Percentiles rank a stretch among this genome's conserved stretches.
These are phyloP conservation scores for Cheumatopsyche charites DNA, from an alignment of 1,140 invertebrate genomes.

Conservation along the genomic window DNA sequence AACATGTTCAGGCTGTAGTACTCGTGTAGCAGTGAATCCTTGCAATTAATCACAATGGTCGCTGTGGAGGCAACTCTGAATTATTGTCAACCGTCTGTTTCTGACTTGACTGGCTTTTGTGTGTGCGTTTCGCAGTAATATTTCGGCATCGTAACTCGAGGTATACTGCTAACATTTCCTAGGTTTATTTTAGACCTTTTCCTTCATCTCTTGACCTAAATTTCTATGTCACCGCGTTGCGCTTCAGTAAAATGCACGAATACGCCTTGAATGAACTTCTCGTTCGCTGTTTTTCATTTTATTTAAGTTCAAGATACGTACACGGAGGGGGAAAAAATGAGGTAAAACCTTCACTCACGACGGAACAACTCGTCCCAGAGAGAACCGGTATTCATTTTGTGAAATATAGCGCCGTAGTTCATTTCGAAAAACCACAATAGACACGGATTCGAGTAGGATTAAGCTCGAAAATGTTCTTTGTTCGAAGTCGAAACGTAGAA, in stretches of 20 bases:
- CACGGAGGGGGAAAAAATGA: not conserved
- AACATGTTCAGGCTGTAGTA: too few species aligned
- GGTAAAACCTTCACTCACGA: slow-evolving; percentile 7
- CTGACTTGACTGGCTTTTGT: too few species aligned
- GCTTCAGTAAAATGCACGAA: slow-evolving; percentile 3
- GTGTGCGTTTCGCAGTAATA: too few species aligned
- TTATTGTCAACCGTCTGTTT: too few species aligned
- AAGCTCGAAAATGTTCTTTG: too few species aligned
- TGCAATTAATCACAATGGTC: too few species aligned
- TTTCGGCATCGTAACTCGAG: not conserved
- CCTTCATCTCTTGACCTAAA: not conserved
- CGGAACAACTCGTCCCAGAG: not conserved
- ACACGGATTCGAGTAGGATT: too few species aligned
- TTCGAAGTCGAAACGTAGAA: too few species aligned
- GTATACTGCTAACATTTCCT: not conserved
- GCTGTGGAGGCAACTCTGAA: too few species aligned
- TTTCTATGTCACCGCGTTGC: not conserved
- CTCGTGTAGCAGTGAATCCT: too few species aligned
- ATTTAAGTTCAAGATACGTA: too few species aligned
- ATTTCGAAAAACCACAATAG: not conserved
- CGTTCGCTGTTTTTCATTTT: slow-evolving; percentile 3
- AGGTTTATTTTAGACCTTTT: slow-evolving; percentile 13
- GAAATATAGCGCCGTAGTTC: slow-evolving; percentile 1
- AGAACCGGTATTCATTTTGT: slow-evolving; percentile 16
- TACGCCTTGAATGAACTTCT: not conserved